phyloP scores from a whole-genome alignment of 2,113 vertebrate species.

The Lipotes vexillifer region DNA sequence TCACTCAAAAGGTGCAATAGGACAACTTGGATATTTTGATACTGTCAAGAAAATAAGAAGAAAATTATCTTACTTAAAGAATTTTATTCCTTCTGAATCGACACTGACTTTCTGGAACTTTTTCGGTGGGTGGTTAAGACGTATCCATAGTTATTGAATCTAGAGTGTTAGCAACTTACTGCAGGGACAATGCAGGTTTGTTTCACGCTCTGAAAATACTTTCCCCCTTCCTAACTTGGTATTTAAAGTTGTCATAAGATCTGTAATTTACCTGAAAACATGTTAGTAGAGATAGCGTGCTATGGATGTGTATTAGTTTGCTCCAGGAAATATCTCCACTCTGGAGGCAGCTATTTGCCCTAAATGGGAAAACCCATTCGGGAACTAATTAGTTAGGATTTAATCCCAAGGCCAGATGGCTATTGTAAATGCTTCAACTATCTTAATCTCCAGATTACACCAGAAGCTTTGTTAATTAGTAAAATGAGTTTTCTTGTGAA shows the following conservation, averaged over 20 bases:
- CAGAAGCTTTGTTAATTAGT: conserved; percentile 12
- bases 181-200: background rate
- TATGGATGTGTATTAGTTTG: background rate
- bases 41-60: background rate
- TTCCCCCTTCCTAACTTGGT: background rate
- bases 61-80: background rate
- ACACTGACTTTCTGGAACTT: background rate
- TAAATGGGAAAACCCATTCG: background rate
- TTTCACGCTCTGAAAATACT: background rate
- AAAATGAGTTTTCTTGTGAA: conserved; percentile 1
- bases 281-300: background rate
- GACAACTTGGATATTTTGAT: background rate
- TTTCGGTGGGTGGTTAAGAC: background rate
- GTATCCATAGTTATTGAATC: background rate
- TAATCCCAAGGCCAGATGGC: conserved; percentile 36
- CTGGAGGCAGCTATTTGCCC: background rate
- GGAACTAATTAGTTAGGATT: background rate
- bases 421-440: background rate
- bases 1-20: background rate
- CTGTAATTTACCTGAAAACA: background rate
- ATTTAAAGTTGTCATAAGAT: background rate
- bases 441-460: background rate
- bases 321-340: background rate
- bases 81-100: background rate
- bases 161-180: background rate